phyloP scores from a whole-genome alignment of 2,113 vertebrate species.

The Oceanites oceanicus region DNA sequence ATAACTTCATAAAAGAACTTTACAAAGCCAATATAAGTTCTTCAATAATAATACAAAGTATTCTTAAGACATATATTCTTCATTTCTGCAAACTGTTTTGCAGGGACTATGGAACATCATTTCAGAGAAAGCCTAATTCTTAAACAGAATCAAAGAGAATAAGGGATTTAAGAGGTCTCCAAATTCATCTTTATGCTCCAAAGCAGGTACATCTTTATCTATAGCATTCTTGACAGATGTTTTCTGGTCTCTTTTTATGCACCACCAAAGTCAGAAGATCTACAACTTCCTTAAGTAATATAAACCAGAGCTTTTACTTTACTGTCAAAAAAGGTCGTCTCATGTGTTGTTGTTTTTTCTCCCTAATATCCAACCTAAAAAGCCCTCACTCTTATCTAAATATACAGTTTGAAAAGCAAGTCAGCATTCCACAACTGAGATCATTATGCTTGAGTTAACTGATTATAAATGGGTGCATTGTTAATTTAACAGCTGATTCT shows the following conservation, averaged over 20 bases:
- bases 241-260: not conserved
- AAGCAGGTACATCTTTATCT: not conserved
- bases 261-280: not conserved
- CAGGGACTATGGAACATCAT: not conserved
- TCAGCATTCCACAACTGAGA: not conserved
- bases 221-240: not conserved
- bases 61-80: conserved; percentile 22
- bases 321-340: not conserved
- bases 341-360: not conserved
- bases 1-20: conserved; percentile 5
- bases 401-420: not conserved
- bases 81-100: conserved; percentile 30
- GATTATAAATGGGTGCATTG: conserved; percentile 62
- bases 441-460: conserved; percentile 68
- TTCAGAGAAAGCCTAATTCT: not conserved
- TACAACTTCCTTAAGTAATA: not conserved
- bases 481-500: conserved; percentile 77
- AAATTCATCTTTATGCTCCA: not conserved
- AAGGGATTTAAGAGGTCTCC: not conserved
- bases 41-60: conserved; percentile 26
- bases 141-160: not conserved
- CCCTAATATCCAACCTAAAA: not conserved
- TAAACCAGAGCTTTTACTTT: not conserved
- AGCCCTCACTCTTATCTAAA: not conserved
- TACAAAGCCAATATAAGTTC: not conserved